These are phyloP conservation scores for Podarcis cretensis DNA, from an alignment of 2,113 vertebrate genomes.

Conservation along the genomic window DNA sequence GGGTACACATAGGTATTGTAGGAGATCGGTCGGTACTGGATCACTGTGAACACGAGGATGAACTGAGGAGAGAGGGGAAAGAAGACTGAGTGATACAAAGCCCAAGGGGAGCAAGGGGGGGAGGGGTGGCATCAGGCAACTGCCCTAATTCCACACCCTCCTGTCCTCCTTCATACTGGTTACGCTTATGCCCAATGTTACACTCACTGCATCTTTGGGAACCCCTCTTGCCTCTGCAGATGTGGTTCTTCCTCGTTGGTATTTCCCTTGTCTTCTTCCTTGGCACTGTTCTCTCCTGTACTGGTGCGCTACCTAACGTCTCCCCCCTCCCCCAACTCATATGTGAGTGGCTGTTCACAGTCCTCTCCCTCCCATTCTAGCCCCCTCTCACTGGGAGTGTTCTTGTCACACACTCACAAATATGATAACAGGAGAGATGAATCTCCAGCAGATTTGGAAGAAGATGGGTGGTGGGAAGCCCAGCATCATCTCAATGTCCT, in stretches of 20 bases:
- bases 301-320: neutral
- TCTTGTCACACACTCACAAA: constrained; percentile 79
- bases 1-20: constrained; percentile 95
- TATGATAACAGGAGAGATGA: constrained; percentile 94
- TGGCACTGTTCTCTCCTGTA: neutral
- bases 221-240: neutral
- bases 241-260: neutral
- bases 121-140: neutral
- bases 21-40: constrained; percentile 96
- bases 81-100: neutral
- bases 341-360: neutral
- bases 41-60: constrained; percentile 97
- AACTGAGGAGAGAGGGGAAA: constrained; percentile 77
- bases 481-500: constrained; percentile 99
- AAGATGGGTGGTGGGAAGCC: constrained; percentile 96
- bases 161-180: neutral
- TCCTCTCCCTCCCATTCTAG: too few species aligned
- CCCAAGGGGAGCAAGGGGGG: constrained; percentile 29
- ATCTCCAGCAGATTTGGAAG: constrained; percentile 99
- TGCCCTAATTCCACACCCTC: neutral
- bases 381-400: neutral
- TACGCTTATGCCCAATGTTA: neutral
- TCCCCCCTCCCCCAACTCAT: too few species aligned
- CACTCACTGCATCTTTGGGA: too few species aligned
- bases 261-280: too few species aligned